Evolutionary conservation across 2,888 invertebrate genomes (phyloP), one percentile per base, ranked within the genome.

Genomic region (Emmelina monodactyla): DNA sequence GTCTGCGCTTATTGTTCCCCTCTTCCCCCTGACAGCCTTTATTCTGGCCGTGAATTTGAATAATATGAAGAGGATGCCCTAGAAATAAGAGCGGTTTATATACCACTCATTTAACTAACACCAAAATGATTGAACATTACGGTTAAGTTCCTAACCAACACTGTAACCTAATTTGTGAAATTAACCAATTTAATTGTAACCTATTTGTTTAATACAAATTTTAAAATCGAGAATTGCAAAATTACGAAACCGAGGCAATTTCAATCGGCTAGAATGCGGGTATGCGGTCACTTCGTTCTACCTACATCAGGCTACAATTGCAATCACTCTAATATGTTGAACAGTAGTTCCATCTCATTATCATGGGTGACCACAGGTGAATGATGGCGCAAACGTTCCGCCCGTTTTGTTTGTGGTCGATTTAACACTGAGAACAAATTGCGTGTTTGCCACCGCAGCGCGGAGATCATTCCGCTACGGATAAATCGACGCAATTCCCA

Each of bases 381-480:
- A 67, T 71, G 75, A 78, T 73, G 79, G 70, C 60, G 61, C 54
- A 57, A 59, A 54, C 55, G 57, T n/a, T n/a, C 55, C 59, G 62
- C 53, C 53, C 70, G 70, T 75, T 79, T 78, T 78, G 78, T 79
- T 78, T 76, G 79, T 61, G 79, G 79, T 76, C 73, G 72, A 75
- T 79, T 79, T 75, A 76, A 72, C 72, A 66, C 68, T 58, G 60
- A 62, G 67, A 71, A 78, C 78, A 75, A 79, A 78, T 78, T 76
- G 70, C 64, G 67, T 72, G 78, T 78, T 78, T 73, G 73, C 69
- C 60, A 61, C 70, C 62, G 53, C 63, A 61, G 58, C 57, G 52
- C 59, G 58, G 65, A 66, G 72, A 70, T 72, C 73, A 70, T 69
- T 70, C 62, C 60, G 52, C 57, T 59, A 57, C 53, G 58, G 52